Conservation (phyloP, 2,888 invertebrate genomes). For the Drosophila siamana region DNA sequence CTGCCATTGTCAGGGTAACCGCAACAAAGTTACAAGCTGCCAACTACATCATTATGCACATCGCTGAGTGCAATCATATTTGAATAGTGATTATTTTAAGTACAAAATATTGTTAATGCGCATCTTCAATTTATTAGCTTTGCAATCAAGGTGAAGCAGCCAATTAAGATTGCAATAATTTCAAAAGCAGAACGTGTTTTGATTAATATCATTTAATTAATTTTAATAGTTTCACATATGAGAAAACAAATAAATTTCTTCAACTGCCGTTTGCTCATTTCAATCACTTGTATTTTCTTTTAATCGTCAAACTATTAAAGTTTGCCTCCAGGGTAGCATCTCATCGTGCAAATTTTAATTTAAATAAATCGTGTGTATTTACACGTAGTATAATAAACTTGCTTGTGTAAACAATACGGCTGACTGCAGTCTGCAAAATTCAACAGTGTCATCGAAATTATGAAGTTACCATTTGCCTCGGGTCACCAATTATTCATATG, state of each 20-base stretch:
- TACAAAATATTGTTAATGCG: not conserved
- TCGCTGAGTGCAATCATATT: too few relatives aligned
- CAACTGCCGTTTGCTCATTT: not conserved
- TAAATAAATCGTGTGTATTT: not conserved
- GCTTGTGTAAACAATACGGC: slow-evolving; percentile 29
- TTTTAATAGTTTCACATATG: not conserved
- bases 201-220: not conserved
- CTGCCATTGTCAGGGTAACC: slow-evolving; percentile 52
- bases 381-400: slow-evolving; percentile 30
- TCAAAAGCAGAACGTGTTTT: not conserved
- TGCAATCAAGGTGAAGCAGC: too few relatives aligned
- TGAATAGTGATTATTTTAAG: not conserved
- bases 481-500: slow-evolving; percentile 53
- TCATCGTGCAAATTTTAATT: slow-evolving; percentile 1
- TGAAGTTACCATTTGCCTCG: slow-evolving; percentile 42
- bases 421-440: slow-evolving; percentile 40
- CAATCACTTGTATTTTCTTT: not conserved
- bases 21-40: slow-evolving; percentile 11
- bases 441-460: slow-evolving; percentile 44
- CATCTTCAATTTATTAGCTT: too few relatives aligned
- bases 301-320: not conserved
- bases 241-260: not conserved
- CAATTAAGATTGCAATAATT: not conserved
- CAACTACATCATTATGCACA: too few relatives aligned
- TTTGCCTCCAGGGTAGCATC: slow-evolving; percentile 17